A percentile compares a stretch with the other conserved stretches of the same genome.
Conservation (phyloP, 2,113 vertebrate species). For the Theristicus caerulescens region DNA sequence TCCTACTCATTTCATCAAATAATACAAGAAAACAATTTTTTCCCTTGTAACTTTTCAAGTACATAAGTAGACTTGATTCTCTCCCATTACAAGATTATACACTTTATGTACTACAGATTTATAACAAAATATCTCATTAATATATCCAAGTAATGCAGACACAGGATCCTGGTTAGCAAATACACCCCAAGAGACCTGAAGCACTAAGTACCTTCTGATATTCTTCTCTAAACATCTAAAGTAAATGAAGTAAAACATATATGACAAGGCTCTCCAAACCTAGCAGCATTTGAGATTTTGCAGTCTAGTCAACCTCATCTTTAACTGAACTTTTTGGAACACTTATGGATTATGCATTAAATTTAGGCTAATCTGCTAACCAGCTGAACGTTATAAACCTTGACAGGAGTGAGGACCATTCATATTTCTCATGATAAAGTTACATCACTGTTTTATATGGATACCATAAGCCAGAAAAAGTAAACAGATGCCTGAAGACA, state of each 20-base stretch:
- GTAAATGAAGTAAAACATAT: not conserved
- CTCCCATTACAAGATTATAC: not conserved
- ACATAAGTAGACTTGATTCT: not conserved
- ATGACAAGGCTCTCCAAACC: not conserved
- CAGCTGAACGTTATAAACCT: not conserved
- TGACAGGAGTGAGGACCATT: not conserved
- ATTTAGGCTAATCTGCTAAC: not conserved
- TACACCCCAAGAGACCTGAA: not conserved
- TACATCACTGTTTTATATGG: not conserved
- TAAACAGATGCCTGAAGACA: not conserved
- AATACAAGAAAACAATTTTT: not conserved
- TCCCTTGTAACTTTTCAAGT: not conserved
- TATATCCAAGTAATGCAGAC: not conserved
- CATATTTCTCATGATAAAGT: not conserved
- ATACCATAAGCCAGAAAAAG: not conserved
- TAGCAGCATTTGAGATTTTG: not conserved
- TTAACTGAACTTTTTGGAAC: not conserved
- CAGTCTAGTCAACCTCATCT: not conserved
- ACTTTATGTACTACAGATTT: not conserved
- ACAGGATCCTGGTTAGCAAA: not conserved
- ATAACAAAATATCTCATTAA: not conserved
- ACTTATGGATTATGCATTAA: not conserved
- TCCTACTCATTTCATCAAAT: not conserved
- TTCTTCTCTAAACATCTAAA: not conserved
- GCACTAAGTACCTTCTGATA: not conserved